These are phyloP conservation scores for Crocodylus rhombifer DNA, from an alignment of 2,797 vertebrate genomes.

Conservation along the genomic window DNA sequence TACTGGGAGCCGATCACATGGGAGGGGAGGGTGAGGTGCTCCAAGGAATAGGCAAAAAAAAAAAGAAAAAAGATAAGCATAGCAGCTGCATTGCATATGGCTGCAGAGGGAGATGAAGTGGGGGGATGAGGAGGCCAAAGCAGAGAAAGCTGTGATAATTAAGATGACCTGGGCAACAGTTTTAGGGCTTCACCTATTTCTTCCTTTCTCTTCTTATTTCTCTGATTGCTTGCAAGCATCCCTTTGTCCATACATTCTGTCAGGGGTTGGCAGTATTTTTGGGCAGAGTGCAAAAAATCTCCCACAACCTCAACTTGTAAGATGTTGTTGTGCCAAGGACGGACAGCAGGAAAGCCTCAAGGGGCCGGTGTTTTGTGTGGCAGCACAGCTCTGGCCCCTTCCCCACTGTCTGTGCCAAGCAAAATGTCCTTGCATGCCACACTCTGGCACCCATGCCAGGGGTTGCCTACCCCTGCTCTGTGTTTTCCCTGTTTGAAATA, in stretches of 20 bases:
- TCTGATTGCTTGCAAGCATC: not conserved
- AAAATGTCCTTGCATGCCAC: too few species aligned
- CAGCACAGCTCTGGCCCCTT: too few species aligned
- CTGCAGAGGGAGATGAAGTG: not conserved
- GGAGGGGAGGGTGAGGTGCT: not conserved
- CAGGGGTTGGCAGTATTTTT: not conserved
- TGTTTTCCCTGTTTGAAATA: not conserved
- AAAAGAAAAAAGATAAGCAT: not conserved
- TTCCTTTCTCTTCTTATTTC: not conserved
- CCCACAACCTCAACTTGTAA: too few species aligned
- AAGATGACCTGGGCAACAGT: not conserved
- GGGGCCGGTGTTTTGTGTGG: too few species aligned
- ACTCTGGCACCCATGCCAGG: too few species aligned
- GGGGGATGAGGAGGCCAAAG: not conserved
- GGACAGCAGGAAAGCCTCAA: too few species aligned
- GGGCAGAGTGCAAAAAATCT: not conserved
- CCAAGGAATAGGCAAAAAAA: not conserved
- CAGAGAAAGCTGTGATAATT: not conserved
- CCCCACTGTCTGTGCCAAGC: too few species aligned
- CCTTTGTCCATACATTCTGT: not conserved
- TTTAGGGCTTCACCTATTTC: not conserved
- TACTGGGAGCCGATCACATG: not conserved
- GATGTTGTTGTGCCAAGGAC: too few species aligned
- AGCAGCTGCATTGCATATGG: not conserved
- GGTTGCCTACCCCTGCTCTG: not conserved